Conservation (phyloP, 2,797 vertebrate genomes). For the Furcifer pardalis region DNA sequence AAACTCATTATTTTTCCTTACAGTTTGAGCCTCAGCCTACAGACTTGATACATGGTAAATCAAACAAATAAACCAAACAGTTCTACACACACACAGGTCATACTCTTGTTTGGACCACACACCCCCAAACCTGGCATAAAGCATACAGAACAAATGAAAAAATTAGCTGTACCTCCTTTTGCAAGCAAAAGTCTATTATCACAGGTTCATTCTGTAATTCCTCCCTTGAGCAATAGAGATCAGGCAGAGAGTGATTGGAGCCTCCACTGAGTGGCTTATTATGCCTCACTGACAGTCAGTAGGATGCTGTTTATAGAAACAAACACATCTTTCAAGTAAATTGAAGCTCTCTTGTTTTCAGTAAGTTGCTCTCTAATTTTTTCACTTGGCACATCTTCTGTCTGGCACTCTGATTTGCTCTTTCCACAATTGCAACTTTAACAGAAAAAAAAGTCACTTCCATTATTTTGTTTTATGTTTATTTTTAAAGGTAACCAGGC, state of each 20-base stretch:
- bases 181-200: no score
- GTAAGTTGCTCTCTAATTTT: neutral
- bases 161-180: no score
- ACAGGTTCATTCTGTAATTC: neutral
- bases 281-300: neutral
- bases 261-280: neutral
- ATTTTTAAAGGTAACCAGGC: slow-evolving; percentile 9
- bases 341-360: neutral
- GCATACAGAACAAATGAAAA: no score
- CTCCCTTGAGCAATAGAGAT: neutral
- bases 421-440: slow-evolving; percentile 4
- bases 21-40: neutral
- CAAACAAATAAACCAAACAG: neutral
- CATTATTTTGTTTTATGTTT: slow-evolving; percentile 10
- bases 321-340: neutral
- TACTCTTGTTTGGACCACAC: no score
- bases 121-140: no score
- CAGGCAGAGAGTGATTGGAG: neutral
- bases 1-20: no score
- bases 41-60: neutral
- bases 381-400: neutral
- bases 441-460: neutral
- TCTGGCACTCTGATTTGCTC: neutral
- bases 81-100: neutral
- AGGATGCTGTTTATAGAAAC: neutral